Percentiles rank a stretch among this genome's conserved stretches.
phyloP scores from a whole-genome alignment of 2,113 vertebrate genomes.

The Cathartes aura region DNA sequence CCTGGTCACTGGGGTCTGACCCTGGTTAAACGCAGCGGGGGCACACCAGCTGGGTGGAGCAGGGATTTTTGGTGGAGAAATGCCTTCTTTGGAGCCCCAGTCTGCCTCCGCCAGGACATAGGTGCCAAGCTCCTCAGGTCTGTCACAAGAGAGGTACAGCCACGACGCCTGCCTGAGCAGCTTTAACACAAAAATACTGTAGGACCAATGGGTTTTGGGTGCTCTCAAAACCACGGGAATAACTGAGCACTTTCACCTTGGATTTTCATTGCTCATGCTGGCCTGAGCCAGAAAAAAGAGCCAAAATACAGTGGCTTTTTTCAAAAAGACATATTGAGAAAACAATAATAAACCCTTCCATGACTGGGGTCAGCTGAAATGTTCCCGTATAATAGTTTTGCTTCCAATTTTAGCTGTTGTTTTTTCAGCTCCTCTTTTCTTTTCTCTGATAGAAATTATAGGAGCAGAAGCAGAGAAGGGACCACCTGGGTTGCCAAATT shows the following conservation, averaged over 20 bases:
- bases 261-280: not conserved
- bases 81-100: not conserved
- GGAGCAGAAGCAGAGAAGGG: conserved; percentile 36
- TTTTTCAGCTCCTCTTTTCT: conserved; percentile 35
- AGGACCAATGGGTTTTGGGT: not conserved
- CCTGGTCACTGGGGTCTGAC: not conserved
- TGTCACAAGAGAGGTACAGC: not conserved
- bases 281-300: not conserved
- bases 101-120: not conserved
- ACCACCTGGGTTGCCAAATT: conserved; percentile 66
- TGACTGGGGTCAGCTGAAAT: conserved; percentile 27
- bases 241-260: not conserved
- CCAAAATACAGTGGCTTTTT: not conserved
- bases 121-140: not conserved
- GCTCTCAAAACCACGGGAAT: not conserved
- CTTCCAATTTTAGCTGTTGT: conserved; percentile 45
- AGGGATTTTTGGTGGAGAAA: not conserved
- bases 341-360: conserved; percentile 24
- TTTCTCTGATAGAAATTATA: conserved; percentile 3
- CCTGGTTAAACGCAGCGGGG: accelerated
- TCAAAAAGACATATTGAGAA: conserved; percentile 26
- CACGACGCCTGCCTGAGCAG: accelerated
- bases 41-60: not conserved
- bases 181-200: not conserved
- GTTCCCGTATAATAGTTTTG: not conserved